Base-by-base conservation (phyloP, 2,797 vertebrate species). In the Octomys mimax region DNA sequence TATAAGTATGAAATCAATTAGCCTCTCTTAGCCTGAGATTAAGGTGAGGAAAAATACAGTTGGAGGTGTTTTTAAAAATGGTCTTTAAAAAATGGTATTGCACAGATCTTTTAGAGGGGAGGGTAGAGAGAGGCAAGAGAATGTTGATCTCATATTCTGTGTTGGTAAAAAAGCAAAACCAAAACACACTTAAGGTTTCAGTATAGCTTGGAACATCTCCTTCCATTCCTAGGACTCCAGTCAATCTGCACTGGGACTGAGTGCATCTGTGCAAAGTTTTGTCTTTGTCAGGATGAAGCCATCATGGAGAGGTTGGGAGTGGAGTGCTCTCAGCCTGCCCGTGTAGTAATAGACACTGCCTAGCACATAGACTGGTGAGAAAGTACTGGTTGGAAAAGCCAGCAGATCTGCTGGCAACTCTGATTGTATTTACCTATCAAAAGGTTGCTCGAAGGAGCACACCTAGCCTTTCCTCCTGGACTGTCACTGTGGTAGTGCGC, bases 391-490 rank as follows among this genome's bases (percentile, higher is more conserved):
- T 90, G 36, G 33, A 87, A 97, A 94, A 94, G 9, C 49, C 49
- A 81, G 95, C 49, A 77, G 77, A 84, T 81, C 79, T 49, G 54
- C 92, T 79, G 89, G 85, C 87, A 73, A 71, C 77, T 95, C 42
- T 85, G 93, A 87, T 95, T 46, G 13, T 90, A 84, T 96, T 95
- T 97, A 94, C 89, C 93, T 97, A 91, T 96, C 97, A 97, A 94
- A 97, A 97, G 66, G 88, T 84, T 97, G 96, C 97, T 98, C 91
- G 96, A 95, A 98, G 90, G 96, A 98, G 97, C 96, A 98, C 98
- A 97, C 92, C 92, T 31, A 92, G 89, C 80, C 66, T 97, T 98
- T 97, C 89, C 86, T 89, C 95, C 97, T 96, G 97, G 98, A 97
- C 97, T 99, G 98, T 98, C 98, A 98, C 54, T 18, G 16, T 57